Percentiles rank a stretch among this genome's conserved stretches.
Conservation (phyloP, 2,113 vertebrate species). For the Acrocephalus kingi region DNA sequence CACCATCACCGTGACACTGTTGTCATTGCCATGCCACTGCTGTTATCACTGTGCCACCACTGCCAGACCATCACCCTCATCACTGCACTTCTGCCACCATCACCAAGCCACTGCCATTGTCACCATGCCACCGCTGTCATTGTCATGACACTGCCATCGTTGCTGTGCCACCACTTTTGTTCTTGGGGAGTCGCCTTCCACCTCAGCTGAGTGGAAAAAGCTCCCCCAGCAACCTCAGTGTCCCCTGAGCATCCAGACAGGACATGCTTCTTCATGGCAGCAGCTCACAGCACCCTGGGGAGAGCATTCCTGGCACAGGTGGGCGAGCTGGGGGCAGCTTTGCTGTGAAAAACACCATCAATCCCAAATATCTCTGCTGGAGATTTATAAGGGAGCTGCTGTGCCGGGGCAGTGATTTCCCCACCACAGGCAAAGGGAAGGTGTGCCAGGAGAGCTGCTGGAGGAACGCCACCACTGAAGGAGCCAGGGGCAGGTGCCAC, state of each 20-base stretch:
- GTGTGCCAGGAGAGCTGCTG: neutral
- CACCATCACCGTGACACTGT: too few relatives aligned
- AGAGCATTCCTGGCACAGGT: neutral
- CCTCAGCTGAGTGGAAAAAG: neutral
- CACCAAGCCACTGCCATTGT: fast-evolving
- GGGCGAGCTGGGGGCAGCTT: neutral
- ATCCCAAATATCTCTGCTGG: neutral
- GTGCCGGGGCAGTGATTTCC: neutral
- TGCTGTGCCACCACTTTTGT: fast-evolving
- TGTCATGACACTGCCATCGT: fast-evolving
- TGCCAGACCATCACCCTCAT: too few relatives aligned
- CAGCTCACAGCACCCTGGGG: fast-evolving
- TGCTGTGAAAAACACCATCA: neutral
- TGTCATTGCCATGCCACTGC: too few relatives aligned
- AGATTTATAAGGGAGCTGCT: fast-evolving
- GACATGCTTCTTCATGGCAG: fast-evolving
- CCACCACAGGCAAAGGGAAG: neutral
- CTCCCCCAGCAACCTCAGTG: too few relatives aligned
- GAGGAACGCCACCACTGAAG: fast-evolving
- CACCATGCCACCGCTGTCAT: fast-evolving
- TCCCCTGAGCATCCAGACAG: neutral
- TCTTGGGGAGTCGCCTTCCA: neutral
- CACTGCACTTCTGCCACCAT: too few relatives aligned
- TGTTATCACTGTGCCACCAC: too few relatives aligned
- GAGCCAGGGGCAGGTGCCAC: neutral